Evolutionary conservation across 2,888 invertebrate genomes (phyloP).

Genomic region (Lycocerus yunnanus): DNA sequence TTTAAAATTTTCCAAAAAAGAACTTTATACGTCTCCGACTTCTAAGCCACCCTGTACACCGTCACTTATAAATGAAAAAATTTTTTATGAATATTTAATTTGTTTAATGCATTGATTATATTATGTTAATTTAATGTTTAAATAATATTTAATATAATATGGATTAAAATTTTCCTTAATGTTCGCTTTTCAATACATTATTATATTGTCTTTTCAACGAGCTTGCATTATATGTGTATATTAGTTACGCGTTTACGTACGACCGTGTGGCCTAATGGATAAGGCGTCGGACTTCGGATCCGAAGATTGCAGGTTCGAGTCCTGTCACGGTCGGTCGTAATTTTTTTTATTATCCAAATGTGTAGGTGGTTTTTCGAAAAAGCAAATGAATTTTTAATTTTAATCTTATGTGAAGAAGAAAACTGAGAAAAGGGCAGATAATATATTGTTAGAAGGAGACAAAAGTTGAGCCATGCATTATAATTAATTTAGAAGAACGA

Average conservation of each 20-base stretch:
- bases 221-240: too few relatives aligned
- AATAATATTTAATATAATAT: too few relatives aligned
- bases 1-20: too few relatives aligned
- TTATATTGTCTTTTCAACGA: too few relatives aligned
- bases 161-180: too few relatives aligned
- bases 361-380: not conserved
- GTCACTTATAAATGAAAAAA: too few relatives aligned
- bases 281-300: slow-evolving; percentile 70
- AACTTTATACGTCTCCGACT: too few relatives aligned
- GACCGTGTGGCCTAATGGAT: slow-evolving; percentile 72
- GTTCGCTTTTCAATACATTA: too few relatives aligned
- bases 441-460: slow-evolving; percentile 21
- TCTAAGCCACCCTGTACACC: too few relatives aligned
- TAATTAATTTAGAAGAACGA: slow-evolving; percentile 41
- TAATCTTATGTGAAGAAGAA: not conserved
- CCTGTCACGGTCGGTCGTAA: slow-evolving; percentile 60
- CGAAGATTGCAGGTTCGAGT: slow-evolving; percentile 66
- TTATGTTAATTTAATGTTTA: too few relatives aligned
- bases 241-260: not conserved
- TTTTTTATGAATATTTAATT: too few relatives aligned
- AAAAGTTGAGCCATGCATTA: slow-evolving; percentile 35
- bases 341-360: not conserved
- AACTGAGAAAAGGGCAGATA: not conserved
- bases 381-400: not conserved
- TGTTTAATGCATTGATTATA: too few relatives aligned